Percentiles rank a stretch among this genome's conserved stretches.
Evolutionary conservation across 2,888 invertebrate genomes (phyloP).

Genomic region (Dioctria rufipes): DNA sequence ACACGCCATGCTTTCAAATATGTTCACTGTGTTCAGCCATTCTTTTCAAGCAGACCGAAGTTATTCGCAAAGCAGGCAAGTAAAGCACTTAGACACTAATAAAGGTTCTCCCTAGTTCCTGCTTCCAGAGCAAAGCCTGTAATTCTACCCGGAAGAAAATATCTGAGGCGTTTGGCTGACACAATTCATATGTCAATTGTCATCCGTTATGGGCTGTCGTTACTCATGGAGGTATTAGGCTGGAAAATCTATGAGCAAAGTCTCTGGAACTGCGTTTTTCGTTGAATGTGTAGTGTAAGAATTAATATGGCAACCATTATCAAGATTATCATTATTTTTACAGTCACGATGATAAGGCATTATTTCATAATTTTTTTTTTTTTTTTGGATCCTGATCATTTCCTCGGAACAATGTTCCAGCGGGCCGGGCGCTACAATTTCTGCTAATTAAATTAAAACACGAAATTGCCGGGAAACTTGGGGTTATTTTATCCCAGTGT

Average conservation of each 20-base stretch:
- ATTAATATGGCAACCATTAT: conserved; percentile 4
- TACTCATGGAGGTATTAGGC: conserved; percentile 13
- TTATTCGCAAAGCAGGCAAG: conserved; percentile 14
- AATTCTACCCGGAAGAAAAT: neutral
- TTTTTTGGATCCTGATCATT: no score
- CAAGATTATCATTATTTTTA: neutral
- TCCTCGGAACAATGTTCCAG: no score
- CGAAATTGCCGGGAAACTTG: no score
- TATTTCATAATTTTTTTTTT: no score
- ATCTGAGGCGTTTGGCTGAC: neutral
- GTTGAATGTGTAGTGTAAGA: neutral
- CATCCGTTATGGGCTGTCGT: conserved; percentile 15
- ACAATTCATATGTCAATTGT: neutral
- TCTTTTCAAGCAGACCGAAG: conserved; percentile 3
- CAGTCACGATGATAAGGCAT: neutral
- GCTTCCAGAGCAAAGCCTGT: no score
- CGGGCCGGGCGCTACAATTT: no score
- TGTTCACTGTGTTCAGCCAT: no score
- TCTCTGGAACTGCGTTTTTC: neutral
- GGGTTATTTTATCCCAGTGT: no score
- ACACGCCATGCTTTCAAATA: no score
- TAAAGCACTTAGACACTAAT: neutral
- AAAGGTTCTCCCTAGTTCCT: neutral
- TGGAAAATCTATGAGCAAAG: conserved; percentile 25
- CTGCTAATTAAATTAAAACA: no score